phyloP scores from a whole-genome alignment of 2,113 vertebrate species.

The Thalassoma bifasciatum region DNA sequence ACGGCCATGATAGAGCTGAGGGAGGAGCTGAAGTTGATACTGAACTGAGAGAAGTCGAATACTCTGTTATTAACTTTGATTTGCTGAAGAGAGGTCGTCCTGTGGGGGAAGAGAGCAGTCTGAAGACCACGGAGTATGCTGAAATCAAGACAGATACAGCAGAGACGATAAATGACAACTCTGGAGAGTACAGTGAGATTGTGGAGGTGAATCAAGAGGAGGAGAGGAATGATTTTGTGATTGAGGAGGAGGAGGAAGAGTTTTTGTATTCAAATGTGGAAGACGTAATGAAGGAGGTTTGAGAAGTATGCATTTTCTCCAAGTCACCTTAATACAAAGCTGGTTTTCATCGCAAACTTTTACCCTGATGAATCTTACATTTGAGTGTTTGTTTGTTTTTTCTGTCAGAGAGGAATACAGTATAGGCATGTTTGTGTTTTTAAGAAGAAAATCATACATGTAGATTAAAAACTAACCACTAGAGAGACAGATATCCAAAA shows the following conservation, averaged over 20 bases:
- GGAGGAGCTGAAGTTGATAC: not conserved
- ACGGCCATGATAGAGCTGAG: not conserved
- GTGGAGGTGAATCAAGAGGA: slow-evolving; percentile 8
- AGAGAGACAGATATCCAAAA: too few relatives aligned
- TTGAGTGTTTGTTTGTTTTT: too few relatives aligned
- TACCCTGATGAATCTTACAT: not conserved
- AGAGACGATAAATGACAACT: fast-evolving
- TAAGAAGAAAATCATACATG: too few relatives aligned
- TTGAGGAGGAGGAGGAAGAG: not conserved
- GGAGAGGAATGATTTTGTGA: not conserved
- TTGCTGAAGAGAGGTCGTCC: slow-evolving; percentile 22
- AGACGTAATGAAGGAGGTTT: slow-evolving; percentile 25
- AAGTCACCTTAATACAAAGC: too few relatives aligned
- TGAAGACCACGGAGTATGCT: slow-evolving; percentile 67
- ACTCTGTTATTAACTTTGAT: slow-evolving; percentile 68
- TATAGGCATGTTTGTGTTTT: too few relatives aligned
- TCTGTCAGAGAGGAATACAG: too few relatives aligned
- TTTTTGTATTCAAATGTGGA: slow-evolving; percentile 49
- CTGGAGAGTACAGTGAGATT: too few relatives aligned
- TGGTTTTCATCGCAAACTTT: too few relatives aligned
- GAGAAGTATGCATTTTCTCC: not conserved
- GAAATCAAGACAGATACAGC: slow-evolving; percentile 64
- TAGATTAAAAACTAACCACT: too few relatives aligned
- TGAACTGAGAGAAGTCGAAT: slow-evolving; percentile 55
- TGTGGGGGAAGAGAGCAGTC: not conserved